Base-by-base conservation (phyloP, 2,113 vertebrate genomes). In the Gavia stellata region DNA sequence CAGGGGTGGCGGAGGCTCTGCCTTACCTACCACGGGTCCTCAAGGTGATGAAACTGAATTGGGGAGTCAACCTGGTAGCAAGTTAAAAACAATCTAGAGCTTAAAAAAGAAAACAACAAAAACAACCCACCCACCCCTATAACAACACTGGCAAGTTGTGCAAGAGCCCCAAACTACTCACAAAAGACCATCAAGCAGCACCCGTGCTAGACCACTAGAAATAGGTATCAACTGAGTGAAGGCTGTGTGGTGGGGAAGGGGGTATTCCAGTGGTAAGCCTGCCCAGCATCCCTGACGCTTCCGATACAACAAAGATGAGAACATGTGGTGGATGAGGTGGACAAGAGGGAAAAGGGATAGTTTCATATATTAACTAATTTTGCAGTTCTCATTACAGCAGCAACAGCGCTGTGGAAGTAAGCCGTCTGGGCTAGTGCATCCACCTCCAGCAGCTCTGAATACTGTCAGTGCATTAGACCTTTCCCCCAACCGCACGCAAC, bases 321-420 rank as follows among this genome's bases (percentile, higher is more conserved):
- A 72, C 2, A 34, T 29, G 6, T 81, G 88, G 67, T 16, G 34
- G 81, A 61, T 68, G 75, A 88, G n/a, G 63, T 31, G 89, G 47
- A 53, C 53, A 59, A 70, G 70, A 40, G 78, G 95, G 86, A 91
- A 28, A 73, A 86, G 70, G 94, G 83, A 62, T 11, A 16, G 24
- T 58, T 94, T 82, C 89, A 92, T 45, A 73, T 83, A 95, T 88
- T 93, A 87, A 68, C 74, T 66, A 25, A 63, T 67, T 68, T 70
- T 96, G 92, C 68, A 95, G 95, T 94, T 98, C 96, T 94, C 50
- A 20, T 70, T 88, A 89, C 94, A 96, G 97, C 94, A 98, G 97
- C 94, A 91, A 59, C 75, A 96, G 90, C 6, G 56, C 93, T 45
- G 81, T 73, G 88, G 97, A 91, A 97, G 94, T 81, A 94, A 83